Conservation (phyloP, 2,888 invertebrate species). For the Phyto melanocephala region DNA sequence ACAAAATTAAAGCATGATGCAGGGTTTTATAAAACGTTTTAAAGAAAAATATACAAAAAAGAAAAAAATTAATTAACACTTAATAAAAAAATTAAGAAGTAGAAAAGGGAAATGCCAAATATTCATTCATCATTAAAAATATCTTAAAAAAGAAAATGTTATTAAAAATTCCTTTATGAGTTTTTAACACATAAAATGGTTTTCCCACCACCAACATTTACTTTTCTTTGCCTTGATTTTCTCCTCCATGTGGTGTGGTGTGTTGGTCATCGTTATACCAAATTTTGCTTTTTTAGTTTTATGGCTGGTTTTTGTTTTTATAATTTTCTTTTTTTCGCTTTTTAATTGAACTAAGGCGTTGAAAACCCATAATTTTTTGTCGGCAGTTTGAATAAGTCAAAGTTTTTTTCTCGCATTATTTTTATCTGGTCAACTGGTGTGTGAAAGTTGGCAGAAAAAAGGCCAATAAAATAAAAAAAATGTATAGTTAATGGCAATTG, state of each 20-base stretch:
- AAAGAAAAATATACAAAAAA: no score
- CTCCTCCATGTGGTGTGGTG: no score
- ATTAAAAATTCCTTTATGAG: not conserved
- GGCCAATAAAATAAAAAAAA: constrained; percentile 44
- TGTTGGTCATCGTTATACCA: no score
- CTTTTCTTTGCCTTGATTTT: not conserved
- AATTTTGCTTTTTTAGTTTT: not conserved
- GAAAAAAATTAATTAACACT: constrained; percentile 35
- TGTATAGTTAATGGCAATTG: constrained; percentile 34
- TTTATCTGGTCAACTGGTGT: constrained; percentile 25
- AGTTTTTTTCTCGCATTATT: not conserved
- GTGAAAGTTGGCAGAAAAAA: constrained; percentile 19
- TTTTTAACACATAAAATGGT: not conserved
- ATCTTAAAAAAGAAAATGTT: not conserved
- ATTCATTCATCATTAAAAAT: constrained; percentile 10
- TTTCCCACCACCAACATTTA: not conserved
- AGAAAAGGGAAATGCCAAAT: not conserved
- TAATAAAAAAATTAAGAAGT: constrained; percentile 25
- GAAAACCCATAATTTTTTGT: not conserved
- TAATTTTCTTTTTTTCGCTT: constrained; percentile 4
- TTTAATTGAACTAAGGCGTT: not conserved
- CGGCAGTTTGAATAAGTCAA: not conserved
- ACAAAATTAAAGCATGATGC: not conserved
- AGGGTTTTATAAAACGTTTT: no score
- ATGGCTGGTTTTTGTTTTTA: not conserved